Evolutionary conservation across 2,797 vertebrate genomes (phyloP), one percentile per base, ranked within the genome.

Genomic region (Macroramphosus scolopax): DNA sequence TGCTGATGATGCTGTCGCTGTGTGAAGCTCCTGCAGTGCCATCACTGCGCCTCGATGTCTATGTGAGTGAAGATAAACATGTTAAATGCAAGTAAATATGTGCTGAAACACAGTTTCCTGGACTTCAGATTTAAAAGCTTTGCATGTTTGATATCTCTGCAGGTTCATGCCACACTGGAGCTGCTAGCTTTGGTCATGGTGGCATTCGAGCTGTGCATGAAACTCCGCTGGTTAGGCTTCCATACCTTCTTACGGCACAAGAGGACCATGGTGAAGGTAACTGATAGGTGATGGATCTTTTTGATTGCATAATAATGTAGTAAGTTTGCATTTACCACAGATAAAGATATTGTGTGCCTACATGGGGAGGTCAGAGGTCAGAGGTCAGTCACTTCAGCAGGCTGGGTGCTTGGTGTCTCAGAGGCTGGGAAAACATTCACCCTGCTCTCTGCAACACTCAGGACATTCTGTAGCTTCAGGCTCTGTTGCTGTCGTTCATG

Each of bases 81-180:
- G n/a, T n/a, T n/a, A n/a, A n/a, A n/a, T n/a, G n/a, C n/a, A 30
- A n/a, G 22, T 17, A 24, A 10, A 7, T 3, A 3, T 1, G 11
- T 17, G 42, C 38, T 15, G 10, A 13, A 4, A 41, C 3, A 7
- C 18, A 13, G 20, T 30, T 31, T 28, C 1, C 8, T 33, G 11
- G 3, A 6, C 12, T 20, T 12, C 13, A 11, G 29, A 24, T 13
- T 3, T 46, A 16, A 51, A 59, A 15, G 3, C 8, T 1, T 1
- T 2, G 17, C 47, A 3, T 48, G 4, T 40, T 13, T 56, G 31
- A 55, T 32, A 0, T 35, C 26, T 35, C 32, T 63, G 32, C 83
- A 99, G 97, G 89, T 99, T 36, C 97, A 99, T 0, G 94, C 96
- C 6, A 97, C 97, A 6, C 85, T 99, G 86, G 97, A 99, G 84